A percentile compares a stretch with the other conserved stretches of the same genome.
Conservation (phyloP, 1,140 invertebrate genomes). For the Orius laevigatus region DNA sequence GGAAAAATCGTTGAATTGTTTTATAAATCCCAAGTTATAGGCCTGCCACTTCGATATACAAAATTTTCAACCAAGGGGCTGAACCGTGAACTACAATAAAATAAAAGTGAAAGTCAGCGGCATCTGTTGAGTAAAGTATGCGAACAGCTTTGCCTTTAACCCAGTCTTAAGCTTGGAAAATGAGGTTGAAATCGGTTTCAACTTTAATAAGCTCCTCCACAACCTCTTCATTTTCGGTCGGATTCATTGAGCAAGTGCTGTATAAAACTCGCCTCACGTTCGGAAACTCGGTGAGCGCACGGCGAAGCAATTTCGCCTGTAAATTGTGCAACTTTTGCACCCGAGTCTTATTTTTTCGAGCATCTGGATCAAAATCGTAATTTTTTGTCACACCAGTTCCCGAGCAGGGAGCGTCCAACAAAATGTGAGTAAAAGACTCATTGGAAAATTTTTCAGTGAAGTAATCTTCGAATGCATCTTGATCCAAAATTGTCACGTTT, state of each 20-base stretch:
- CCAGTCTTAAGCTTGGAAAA: too few relatives aligned
- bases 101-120: too few relatives aligned
- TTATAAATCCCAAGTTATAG: too few relatives aligned
- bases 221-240: conserved; percentile 86
- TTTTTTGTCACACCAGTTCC: conserved; percentile 67
- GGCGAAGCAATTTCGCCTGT: conserved; percentile 69
- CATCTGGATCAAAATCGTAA: conserved; percentile 28
- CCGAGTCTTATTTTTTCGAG: conserved; percentile 29
- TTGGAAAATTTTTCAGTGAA: conserved; percentile 33
- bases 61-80: too few relatives aligned
- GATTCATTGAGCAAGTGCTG: conserved; percentile 82
- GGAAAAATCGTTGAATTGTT: too few relatives aligned
- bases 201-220: too few relatives aligned
- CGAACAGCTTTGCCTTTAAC: too few relatives aligned
- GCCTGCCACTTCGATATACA: too few relatives aligned
- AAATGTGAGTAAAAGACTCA: conserved; percentile 61
- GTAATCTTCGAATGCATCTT: conserved; percentile 52
- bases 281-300: conserved; percentile 69
- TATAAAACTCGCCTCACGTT: conserved; percentile 75
- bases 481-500: conserved; percentile 31
- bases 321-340: conserved; percentile 56
- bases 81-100: too few relatives aligned
- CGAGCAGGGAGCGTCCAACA: conserved; percentile 91
- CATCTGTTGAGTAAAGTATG: too few relatives aligned
- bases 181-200: too few relatives aligned